Evolutionary conservation across 23 tunicate genomes (phyloP), one percentile per base, ranked within the genome.

Genomic region (Styela plicata): DNA sequence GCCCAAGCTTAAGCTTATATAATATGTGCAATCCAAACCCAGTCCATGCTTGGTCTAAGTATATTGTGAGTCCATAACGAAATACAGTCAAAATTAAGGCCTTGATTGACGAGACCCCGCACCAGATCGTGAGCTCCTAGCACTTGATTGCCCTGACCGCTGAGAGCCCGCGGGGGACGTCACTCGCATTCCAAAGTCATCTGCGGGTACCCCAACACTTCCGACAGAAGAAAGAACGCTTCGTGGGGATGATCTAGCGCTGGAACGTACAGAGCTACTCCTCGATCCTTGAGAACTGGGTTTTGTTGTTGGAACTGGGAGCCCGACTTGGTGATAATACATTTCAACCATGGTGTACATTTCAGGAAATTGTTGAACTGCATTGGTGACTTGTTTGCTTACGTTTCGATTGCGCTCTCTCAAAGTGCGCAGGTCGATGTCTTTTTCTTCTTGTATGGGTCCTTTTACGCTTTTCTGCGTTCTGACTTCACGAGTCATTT

Each of bases 301-400:
- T 2, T 27, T 52, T 0, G 36, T 3, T 0, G 85, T 64, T 2
- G 97, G 97, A 3, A 71, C 79, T 27, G 93, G 98, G 19, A 93
- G 80, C 5, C 93, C 93, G 3, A 66, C 98, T 71, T 93, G 98
- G 32, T 81, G 85, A 64, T 85, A 93, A 64, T 85, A 93, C 32
- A 79, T 80, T n/a, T 88, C 93, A 66, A 88, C 79, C 30, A 86
- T 69, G 19, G 73, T 61, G 52, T 63, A 37, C 63, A 85, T 76
- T 25, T 93, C 98, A 1, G 98, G 98, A 52, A 88, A 93, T 89
- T 84, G 86, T 16, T 89, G 82, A 21, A 80, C 83, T n/a, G 84
- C 81, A 1, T 88, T 78, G 5, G 86, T 87, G n/a, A 93, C 67
- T 31, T 69, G 67, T 63, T 88, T 87, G 77, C 89, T 74, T 53